Conservation (phyloP, 64 coral and sea anemone species). For the Montipora capricornis region DNA sequence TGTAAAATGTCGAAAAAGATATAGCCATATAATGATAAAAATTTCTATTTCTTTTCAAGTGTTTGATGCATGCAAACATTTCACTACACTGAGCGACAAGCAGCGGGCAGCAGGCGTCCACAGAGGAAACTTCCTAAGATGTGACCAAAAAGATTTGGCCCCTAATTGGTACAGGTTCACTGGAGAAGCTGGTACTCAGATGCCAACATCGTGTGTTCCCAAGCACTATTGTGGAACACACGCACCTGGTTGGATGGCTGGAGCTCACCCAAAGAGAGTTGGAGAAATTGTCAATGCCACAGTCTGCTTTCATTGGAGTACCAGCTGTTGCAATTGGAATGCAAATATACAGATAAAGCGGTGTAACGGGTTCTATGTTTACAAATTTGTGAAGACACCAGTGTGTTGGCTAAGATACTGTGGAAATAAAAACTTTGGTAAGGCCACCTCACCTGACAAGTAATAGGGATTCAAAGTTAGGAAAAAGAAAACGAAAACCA, state of each 20-base stretch:
- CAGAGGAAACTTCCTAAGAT: constrained; percentile 26
- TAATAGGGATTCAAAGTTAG: no score
- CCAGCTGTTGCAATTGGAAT: constrained; percentile 48
- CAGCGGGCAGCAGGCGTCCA: constrained; percentile 23
- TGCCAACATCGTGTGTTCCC: constrained; percentile 54
- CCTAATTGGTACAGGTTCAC: constrained; percentile 66
- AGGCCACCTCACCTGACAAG: background rate
- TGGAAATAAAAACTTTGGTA: constrained; percentile 8
- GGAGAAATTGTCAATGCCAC: constrained; percentile 33
- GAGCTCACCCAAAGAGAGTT: background rate
- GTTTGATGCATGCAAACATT: constrained; percentile 41
- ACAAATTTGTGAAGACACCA: constrained; percentile 50
- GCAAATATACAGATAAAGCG: constrained; percentile 55
- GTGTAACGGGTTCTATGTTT: constrained; percentile 63
- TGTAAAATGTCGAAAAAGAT: no score
- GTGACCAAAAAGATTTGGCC: constrained; percentile 40
- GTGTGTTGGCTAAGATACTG: constrained; percentile 62
- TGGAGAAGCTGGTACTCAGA: constrained; percentile 37
- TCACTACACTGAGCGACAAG: background rate
- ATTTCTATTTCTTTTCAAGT: background rate
- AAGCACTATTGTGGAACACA: constrained; percentile 43
- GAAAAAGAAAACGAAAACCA: no score
- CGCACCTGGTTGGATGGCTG: constrained; percentile 24
- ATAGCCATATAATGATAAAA: background rate
- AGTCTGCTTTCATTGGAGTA: constrained; percentile 70